phyloP scores from a whole-genome alignment of 2,888 invertebrate species.

The Ectemnius cavifrons region DNA sequence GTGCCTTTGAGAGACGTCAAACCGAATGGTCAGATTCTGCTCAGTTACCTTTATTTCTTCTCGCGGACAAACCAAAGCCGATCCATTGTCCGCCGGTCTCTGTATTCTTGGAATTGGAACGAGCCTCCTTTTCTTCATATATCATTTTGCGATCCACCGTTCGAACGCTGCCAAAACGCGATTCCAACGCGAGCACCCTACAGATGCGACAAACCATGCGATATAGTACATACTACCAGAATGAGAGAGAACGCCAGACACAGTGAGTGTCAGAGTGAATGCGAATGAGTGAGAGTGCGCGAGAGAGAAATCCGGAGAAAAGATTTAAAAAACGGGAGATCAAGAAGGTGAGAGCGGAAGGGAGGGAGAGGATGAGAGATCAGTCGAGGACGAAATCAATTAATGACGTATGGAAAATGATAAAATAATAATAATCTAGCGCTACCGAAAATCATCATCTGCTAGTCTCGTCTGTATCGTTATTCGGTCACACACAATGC shows the following conservation, averaged over 20 bases:
- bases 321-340: conserved; percentile 18
- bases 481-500: conserved; percentile 74
- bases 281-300: conserved; percentile 20
- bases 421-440: conserved; percentile 68
- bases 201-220: conserved; percentile 8
- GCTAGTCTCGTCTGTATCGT: conserved; percentile 77
- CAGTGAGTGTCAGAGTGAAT: background rate
- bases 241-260: background rate
- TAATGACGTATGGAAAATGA: conserved; percentile 57
- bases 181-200: conserved; percentile 22
- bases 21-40: too few species aligned
- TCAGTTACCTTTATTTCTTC: background rate
- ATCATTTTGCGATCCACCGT: conserved; percentile 68
- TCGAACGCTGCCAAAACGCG: conserved; percentile 70
- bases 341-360: conserved; percentile 13
- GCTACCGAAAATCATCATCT: conserved; percentile 73
- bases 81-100: conserved; percentile 31
- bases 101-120: conserved; percentile 50
- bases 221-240: background rate
- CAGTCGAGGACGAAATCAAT: conserved; percentile 45
- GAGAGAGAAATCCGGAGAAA: background rate
- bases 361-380: conserved; percentile 13
- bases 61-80: background rate
- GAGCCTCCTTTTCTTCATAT: conserved; percentile 63
- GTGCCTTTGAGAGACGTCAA: conserved; percentile 60